These are phyloP conservation scores for Verasper variegatus DNA, from an alignment of 2,113 vertebrate species.

Conservation along the genomic window DNA sequence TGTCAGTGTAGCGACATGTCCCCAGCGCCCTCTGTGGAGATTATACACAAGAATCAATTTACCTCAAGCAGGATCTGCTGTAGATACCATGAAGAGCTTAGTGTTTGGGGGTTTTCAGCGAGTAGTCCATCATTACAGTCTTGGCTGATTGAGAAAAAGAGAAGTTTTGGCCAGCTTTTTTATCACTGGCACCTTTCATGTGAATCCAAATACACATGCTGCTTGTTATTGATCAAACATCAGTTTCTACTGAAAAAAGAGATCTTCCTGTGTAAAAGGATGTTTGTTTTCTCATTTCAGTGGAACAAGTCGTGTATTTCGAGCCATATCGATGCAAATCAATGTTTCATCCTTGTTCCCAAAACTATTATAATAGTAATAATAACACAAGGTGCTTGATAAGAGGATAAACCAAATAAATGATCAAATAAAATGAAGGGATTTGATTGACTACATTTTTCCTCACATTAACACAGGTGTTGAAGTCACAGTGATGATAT, in stretches of 20 bases:
- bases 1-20: slow-evolving; percentile 66
- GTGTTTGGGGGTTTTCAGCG: slow-evolving; percentile 51
- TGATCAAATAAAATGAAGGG: no score
- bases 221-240: background rate
- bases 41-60: slow-evolving; percentile 70
- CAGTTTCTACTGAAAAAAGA: background rate
- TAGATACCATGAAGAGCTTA: slow-evolving; percentile 31
- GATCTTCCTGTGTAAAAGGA: background rate
- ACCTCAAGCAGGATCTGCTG: slow-evolving; percentile 49
- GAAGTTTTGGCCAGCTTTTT: slow-evolving; percentile 3
- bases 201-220: background rate
- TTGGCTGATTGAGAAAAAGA: slow-evolving; percentile 40
- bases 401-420: background rate
- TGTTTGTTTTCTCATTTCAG: background rate
- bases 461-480: background rate
- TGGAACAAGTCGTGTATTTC: background rate
- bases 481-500: background rate
- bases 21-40: slow-evolving; percentile 55
- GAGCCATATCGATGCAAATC: background rate
- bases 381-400: background rate
- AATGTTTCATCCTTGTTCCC: background rate
- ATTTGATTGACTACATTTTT: background rate
- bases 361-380: no score
- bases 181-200: slow-evolving; percentile 2
- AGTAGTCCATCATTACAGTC: slow-evolving; percentile 17